Base-by-base conservation (phyloP, 2,888 invertebrate species). In the Sinotaia quadrata region DNA sequence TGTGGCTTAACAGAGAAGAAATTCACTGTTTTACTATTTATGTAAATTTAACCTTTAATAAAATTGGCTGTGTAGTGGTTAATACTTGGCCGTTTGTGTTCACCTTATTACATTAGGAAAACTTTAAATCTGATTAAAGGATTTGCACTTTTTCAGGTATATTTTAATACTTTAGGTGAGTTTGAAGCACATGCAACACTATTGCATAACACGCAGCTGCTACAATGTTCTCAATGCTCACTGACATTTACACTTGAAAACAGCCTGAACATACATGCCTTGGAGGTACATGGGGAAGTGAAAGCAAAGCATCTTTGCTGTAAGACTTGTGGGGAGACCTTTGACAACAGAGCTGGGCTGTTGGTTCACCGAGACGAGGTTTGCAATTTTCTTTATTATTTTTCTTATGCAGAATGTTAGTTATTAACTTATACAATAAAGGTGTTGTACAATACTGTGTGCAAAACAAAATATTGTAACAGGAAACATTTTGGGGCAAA, bases 101-200 rank as follows among this genome's bases (percentile, higher is more conserved):
- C n/a, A n/a, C n/a, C n/a, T n/a, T n/a, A n/a, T n/a, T n/a, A n/a
- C n/a, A n/a, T n/a, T n/a, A n/a, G n/a, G n/a, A n/a, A n/a, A n/a
- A n/a, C n/a, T n/a, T n/a, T n/a, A n/a, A n/a, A n/a, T n/a, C n/a
- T n/a, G 41, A 41, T 41, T 18, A 41, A 12, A 12, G 8, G 8
- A 18, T 47, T 54, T 29, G 18, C 54, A 15, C 29, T 7, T 5
- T 60, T 18, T 7, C 63, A 63, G 63, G 52, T 54, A 2, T 51
- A 54, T 36, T 63, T 63, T 54, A 52, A 37, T n/a, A 37, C 27
- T 12, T 21, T 24, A 10, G 34, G 29, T 27, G 54, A 52, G 52
- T 31, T 63, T 33, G 36, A 54, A 18, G 52, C 31, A 29, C 63
- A 63, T 34, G 63, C 63, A 21, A 63, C 29, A 4, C 29, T 27